Percentiles rank a stretch among this genome's conserved stretches.
phyloP scores from a whole-genome alignment of 2,113 vertebrate species.

The Gobius niger region DNA sequence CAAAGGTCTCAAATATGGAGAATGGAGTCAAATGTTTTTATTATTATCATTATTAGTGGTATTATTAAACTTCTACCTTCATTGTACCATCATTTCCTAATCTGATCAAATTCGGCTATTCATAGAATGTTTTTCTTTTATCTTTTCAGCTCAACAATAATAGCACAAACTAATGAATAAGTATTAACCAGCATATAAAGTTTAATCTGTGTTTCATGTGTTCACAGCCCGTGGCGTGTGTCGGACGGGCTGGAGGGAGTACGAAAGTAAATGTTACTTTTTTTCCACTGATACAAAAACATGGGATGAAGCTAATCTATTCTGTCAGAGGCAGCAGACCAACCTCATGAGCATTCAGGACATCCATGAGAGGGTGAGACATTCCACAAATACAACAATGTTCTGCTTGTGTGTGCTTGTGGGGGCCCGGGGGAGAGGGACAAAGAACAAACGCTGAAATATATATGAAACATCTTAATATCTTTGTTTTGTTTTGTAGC shows the following conservation, averaged over 20 bases:
- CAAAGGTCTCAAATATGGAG: too few relatives aligned
- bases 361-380: constrained; percentile 74
- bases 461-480: neutral
- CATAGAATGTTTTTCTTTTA: too few relatives aligned
- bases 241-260: constrained; percentile 69
- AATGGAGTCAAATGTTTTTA: too few relatives aligned
- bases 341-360: constrained; percentile 74
- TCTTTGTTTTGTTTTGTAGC: constrained; percentile 40
- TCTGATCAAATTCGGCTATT: too few relatives aligned
- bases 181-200: too few relatives aligned
- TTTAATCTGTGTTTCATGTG: too few relatives aligned
- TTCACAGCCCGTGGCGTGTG: constrained; percentile 63
- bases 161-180: too few relatives aligned
- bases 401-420: neutral
- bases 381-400: neutral
- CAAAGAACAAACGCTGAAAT: neutral
- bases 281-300: constrained; percentile 67
- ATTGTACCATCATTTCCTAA: neutral
- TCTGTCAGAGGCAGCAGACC: constrained; percentile 54
- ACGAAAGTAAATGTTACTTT: constrained; percentile 71
- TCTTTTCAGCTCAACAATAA: too few relatives aligned
- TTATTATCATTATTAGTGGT: too few relatives aligned
- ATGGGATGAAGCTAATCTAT: constrained; percentile 65
- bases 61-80: too few relatives aligned
- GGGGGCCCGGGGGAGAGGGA: too few relatives aligned